Evolutionary conservation across 1,140 invertebrate genomes (phyloP).

Genomic region (Dolichoris vasculosae): DNA sequence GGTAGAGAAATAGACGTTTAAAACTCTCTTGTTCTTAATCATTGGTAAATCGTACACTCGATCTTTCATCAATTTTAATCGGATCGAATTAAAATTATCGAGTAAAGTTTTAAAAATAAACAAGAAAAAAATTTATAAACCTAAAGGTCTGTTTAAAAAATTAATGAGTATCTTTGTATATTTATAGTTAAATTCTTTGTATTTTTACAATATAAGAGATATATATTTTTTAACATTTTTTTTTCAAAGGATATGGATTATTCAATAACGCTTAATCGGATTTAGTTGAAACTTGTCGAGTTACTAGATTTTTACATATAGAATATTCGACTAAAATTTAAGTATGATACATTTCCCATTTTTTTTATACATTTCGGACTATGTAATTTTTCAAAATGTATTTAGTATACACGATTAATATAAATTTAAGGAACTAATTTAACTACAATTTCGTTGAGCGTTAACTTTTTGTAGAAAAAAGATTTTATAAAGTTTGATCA

Average conservation of each 20-base stretch:
- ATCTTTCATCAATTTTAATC: not conserved
- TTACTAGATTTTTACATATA: not conserved
- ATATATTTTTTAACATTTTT: not conserved
- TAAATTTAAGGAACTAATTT: no score
- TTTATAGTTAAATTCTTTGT: not conserved
- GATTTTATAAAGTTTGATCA: no score
- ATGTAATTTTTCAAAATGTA: not conserved
- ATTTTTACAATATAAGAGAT: not conserved
- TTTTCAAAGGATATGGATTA: not conserved
- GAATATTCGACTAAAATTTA: not conserved
- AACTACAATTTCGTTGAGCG: no score
- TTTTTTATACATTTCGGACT: not conserved
- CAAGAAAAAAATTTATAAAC: not conserved
- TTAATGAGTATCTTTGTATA: not conserved
- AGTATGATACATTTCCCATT: not conserved
- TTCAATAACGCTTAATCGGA: conserved; percentile 10
- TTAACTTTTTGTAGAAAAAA: no score
- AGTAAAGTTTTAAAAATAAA: not conserved
- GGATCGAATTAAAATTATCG: not conserved
- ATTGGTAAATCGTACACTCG: not conserved
- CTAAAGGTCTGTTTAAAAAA: not conserved
- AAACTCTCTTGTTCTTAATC: not conserved
- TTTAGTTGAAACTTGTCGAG: not conserved
- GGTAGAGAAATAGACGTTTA: not conserved
- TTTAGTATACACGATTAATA: no score